Percentiles rank a stretch among this genome's conserved stretches.
Evolutionary conservation across 1,140 invertebrate genomes (phyloP).

Genomic region (Neuroterus valhalla): DNA sequence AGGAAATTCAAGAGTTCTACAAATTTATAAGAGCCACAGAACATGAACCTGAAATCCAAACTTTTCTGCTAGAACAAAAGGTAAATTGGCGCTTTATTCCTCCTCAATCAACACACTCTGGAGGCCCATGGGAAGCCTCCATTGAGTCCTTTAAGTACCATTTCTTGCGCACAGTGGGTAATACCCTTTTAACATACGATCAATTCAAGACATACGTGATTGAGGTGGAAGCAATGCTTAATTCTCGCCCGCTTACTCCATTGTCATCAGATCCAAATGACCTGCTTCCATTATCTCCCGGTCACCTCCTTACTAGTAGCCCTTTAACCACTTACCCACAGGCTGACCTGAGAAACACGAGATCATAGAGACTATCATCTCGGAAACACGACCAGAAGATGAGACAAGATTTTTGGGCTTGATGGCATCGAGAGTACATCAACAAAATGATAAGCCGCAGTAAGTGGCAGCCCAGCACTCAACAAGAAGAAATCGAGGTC

Average conservation of each 20-base stretch:
- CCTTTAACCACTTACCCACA: constrained; percentile 38
- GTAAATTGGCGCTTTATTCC: constrained; percentile 32
- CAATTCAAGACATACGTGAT: constrained; percentile 53
- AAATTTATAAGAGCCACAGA: too few species aligned
- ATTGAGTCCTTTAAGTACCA: constrained; percentile 56
- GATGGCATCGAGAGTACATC: constrained; percentile 56
- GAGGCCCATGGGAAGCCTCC: too few species aligned
- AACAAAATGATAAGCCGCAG: constrained; percentile 52
- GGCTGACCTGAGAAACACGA: constrained; percentile 21
- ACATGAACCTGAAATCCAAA: neutral
- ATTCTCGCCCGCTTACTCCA: constrained; percentile 56
- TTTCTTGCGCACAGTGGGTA: constrained; percentile 42
- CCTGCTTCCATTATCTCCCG: constrained; percentile 17
- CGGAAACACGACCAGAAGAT: constrained; percentile 50
- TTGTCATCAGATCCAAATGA: constrained; percentile 36
- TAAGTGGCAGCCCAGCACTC: constrained; percentile 53
- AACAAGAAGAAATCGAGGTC: constrained; percentile 42
- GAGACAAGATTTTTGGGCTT: constrained; percentile 55
- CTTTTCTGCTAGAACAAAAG: neutral
- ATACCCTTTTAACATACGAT: constrained; percentile 55
- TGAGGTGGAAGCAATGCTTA: constrained; percentile 58
- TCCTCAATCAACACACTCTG: constrained; percentile 39
- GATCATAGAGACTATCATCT: constrained; percentile 28
- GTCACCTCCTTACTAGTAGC: constrained; percentile 27
- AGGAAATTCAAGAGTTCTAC: too few species aligned